A percentile compares a stretch with the other conserved stretches of the same genome.
Conservation (phyloP, 2,113 vertebrate genomes). For the Gracilinanus agilis region DNA sequence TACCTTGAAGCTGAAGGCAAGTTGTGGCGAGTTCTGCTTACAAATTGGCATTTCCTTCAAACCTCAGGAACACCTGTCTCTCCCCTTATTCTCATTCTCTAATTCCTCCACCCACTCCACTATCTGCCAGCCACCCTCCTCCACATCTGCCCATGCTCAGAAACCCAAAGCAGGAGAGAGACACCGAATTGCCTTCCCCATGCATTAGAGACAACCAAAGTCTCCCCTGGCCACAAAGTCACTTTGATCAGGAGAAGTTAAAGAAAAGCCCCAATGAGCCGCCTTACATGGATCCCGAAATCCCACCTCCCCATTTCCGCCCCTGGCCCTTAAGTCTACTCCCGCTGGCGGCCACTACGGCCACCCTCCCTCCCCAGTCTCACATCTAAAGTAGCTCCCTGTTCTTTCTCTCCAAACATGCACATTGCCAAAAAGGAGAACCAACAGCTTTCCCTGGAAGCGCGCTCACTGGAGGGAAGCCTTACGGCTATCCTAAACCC, state of each 20-base stretch:
- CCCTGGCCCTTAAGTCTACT: rapidly evolving
- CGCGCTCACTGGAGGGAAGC: not conserved
- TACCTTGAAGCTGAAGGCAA: not conserved
- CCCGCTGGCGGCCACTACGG: too few species aligned
- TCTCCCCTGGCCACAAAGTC: not conserved
- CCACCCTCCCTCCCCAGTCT: too few species aligned
- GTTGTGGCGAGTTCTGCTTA: not conserved
- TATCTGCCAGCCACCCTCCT: not conserved
- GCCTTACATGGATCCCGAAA: not conserved
- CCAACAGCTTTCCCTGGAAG: too few species aligned
- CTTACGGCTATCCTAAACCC: not conserved
- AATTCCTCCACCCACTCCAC: not conserved
- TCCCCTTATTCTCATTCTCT: too few species aligned
- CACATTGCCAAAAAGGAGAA: not conserved
- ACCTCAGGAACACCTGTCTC: not conserved
- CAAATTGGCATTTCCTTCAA: not conserved
- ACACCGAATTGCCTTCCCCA: not conserved
- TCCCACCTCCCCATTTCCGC: not conserved
- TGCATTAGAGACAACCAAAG: not conserved
- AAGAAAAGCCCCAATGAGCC: not conserved
- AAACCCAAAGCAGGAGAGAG: too few species aligned
- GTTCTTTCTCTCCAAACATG: not conserved
- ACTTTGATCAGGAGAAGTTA: not conserved
- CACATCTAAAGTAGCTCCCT: too few species aligned
- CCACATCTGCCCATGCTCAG: not conserved